Percentiles rank a stretch among this genome's conserved stretches.
These are phyloP conservation scores for Papilio xuthus DNA, from an alignment of 1,140 invertebrate genomes.

Conservation along the genomic window DNA sequence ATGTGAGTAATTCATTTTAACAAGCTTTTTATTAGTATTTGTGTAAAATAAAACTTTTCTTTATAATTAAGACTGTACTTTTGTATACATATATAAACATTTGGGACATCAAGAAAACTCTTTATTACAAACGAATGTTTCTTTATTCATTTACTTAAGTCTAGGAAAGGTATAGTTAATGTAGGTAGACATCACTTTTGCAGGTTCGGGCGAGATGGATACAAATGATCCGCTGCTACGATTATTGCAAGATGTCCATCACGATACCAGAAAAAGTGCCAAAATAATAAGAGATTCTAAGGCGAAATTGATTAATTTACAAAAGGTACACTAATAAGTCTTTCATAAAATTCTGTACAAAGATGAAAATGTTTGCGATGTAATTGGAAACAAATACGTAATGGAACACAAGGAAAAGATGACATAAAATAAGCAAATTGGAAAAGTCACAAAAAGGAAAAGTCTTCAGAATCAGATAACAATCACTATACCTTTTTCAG, in stretches of 20 bases:
- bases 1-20: slow-evolving; percentile 31
- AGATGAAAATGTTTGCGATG: not conserved
- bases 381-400: not conserved
- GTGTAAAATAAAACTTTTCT: too few species aligned
- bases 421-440: not conserved
- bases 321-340: slow-evolving; percentile 54
- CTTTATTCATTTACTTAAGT: too few species aligned
- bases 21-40: too few species aligned
- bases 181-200: not conserved
- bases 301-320: slow-evolving; percentile 62
- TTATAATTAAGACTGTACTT: too few species aligned
- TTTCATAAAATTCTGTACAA: not conserved
- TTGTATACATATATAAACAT: too few species aligned
- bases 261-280: slow-evolving; percentile 62
- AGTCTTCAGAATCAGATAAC: not conserved
- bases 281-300: slow-evolving; percentile 63
- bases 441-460: not conserved
- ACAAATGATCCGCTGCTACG: slow-evolving; percentile 50
- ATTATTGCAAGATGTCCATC: slow-evolving; percentile 64
- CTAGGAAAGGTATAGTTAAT: too few species aligned
- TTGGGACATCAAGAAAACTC: not conserved
- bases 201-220: slow-evolving; percentile 53
- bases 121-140: not conserved
- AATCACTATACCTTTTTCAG: not conserved
- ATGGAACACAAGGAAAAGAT: not conserved